Percentiles rank a stretch among this genome's conserved stretches.
These are phyloP conservation scores for Mylabris phalerata DNA, from an alignment of 1,140 invertebrate genomes.

Conservation along the genomic window DNA sequence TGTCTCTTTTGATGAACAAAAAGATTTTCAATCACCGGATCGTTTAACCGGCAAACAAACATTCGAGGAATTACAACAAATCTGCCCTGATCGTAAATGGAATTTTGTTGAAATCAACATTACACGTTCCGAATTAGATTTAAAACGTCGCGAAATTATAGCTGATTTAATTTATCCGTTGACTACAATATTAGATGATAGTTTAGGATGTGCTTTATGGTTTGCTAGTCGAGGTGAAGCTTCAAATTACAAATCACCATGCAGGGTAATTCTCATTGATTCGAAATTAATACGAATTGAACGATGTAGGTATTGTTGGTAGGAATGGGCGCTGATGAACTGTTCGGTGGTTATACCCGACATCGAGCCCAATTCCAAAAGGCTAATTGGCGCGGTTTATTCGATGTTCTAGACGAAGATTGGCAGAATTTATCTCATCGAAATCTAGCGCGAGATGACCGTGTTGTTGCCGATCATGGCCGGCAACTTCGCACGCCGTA, in stretches of 20 bases:
- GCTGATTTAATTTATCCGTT: conserved; percentile 75
- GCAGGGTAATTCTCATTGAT: conserved; percentile 49
- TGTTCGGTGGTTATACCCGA: conserved; percentile 89
- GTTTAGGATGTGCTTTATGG: conserved; percentile 89
- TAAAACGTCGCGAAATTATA: conserved; percentile 51
- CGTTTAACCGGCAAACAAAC: conserved; percentile 69
- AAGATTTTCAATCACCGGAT: conserved; percentile 68
- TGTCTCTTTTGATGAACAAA: conserved; percentile 76
- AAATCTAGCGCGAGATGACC: conserved; percentile 92
- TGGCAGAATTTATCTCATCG: conserved; percentile 79
- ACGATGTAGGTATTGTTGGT: conserved; percentile 65
- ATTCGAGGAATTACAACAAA: conserved; percentile 59
- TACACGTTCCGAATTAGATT: conserved; percentile 57
- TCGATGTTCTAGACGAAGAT: conserved; percentile 66
- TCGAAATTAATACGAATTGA: not conserved
- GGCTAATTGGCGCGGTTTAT: conserved; percentile 59
- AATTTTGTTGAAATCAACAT: conserved; percentile 65
- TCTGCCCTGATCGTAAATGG: conserved; percentile 61
- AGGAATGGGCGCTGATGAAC: conserved; percentile 95
- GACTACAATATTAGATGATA: conserved; percentile 90
- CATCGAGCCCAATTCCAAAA: conserved; percentile 69
- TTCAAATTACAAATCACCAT: conserved; percentile 52
- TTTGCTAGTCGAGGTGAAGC: conserved; percentile 75
- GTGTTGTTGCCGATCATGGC: conserved; percentile 73
- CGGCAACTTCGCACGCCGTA: conserved; percentile 82